These are phyloP conservation scores for Lonchura striata DNA, from an alignment of 2,113 vertebrate species.

Conservation along the genomic window DNA sequence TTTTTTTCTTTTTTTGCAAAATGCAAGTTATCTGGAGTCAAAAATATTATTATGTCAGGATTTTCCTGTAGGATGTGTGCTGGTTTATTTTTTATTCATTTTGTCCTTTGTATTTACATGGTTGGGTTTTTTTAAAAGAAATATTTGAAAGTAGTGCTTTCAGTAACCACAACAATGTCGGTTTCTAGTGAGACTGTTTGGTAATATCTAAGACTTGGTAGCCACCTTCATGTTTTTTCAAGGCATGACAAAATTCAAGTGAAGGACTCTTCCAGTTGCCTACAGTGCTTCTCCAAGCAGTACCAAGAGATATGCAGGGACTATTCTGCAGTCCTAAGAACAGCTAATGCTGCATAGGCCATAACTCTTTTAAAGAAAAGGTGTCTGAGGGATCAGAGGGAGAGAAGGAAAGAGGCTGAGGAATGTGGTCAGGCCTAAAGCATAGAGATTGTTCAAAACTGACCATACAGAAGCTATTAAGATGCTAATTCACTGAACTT, in stretches of 20 bases:
- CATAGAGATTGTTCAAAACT: not conserved
- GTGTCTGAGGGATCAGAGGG: not conserved
- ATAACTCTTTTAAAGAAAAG: not conserved
- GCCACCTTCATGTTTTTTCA: not conserved
- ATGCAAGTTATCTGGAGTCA: not conserved
- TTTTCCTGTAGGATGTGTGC: not conserved
- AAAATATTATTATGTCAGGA: not conserved
- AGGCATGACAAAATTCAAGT: not conserved
- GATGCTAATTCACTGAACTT: constrained; percentile 5
- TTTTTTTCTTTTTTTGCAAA: not conserved
- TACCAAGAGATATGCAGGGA: not conserved
- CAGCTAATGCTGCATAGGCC: not conserved
- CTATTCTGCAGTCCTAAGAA: not conserved
- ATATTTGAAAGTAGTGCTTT: not conserved
- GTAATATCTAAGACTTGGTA: not conserved
- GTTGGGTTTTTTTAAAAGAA: not conserved
- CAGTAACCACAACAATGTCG: not conserved
- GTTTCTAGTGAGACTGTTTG: not conserved
- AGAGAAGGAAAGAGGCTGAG: not conserved
- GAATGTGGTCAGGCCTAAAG: not conserved
- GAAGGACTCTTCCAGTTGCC: not conserved
- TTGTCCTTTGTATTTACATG: not conserved
- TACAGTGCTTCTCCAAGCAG: not conserved
- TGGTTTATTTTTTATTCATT: not conserved
- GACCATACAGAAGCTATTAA: not conserved